Evolutionary conservation across 2,113 vertebrate genomes (phyloP).

Genomic region (Ictidomys tridecemlineatus): DNA sequence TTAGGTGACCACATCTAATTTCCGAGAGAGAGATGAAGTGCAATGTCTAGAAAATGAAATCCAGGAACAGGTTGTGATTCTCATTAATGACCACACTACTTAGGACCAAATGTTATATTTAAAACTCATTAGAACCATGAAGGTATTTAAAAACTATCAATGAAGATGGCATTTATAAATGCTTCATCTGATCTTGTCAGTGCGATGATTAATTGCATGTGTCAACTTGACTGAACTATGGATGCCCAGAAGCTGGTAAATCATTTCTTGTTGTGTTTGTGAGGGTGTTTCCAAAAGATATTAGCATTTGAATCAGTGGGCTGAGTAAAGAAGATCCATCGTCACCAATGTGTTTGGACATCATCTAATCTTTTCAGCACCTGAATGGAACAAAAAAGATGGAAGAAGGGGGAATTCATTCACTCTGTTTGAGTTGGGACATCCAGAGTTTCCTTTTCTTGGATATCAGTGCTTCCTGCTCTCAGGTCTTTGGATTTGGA

Average conservation of each 20-base stretch:
- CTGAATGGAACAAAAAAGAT: neutral
- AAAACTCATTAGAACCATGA: neutral
- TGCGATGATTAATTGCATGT: neutral
- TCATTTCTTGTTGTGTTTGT: neutral
- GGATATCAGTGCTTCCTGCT: neutral
- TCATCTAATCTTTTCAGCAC: neutral
- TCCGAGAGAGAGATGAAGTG: neutral
- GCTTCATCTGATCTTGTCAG: slow-evolving; percentile 27
- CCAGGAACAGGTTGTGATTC: slow-evolving; percentile 1
- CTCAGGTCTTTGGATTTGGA: neutral
- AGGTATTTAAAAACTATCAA: neutral
- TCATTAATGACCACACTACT: neutral
- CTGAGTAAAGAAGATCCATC: neutral
- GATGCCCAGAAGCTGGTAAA: neutral
- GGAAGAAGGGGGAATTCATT: neutral
- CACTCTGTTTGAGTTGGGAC: neutral
- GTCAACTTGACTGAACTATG: neutral
- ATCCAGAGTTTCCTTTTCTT: neutral
- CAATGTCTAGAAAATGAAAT: neutral
- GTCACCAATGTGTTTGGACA: neutral
- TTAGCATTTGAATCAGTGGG: neutral
- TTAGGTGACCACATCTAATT: neutral
- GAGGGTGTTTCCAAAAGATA: neutral
- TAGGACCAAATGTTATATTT: slow-evolving; percentile 20
- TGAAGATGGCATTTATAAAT: neutral